Base-by-base conservation (phyloP, 2,888 invertebrate genomes). In the Prostheceraeus crozeri region DNA sequence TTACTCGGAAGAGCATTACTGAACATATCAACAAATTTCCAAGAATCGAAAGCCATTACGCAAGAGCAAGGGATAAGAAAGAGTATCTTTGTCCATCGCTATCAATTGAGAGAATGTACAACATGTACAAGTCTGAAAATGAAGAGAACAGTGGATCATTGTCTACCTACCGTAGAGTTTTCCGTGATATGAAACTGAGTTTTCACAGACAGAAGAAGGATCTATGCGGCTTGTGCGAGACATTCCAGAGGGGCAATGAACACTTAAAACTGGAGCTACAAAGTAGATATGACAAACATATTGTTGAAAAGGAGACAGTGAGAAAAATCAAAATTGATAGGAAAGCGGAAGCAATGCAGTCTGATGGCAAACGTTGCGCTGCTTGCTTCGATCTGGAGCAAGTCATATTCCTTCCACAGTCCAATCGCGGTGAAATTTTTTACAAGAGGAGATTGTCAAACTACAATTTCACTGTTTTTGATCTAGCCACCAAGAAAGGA, bases 251-350 rank as follows among this genome's bases (percentile, higher is more conserved):
- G 19, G 40, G 40, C 14, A 40, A 14, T 40, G 40, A 40, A 40
- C 14, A 21, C 19, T 14, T 40, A 14, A 40, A 40, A 21, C 16
- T 16, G 19, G 40, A 40, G 19, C 6, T 40, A 14, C 40, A 40
- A 21, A 40, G n/a, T 16, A 21, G 19, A 40, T 8, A 40, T 40
- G 40, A 40, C 14, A 40, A 21, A 16, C 40, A 40, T 40, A 40
- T 40, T 16, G 8, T 21, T 40, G 40, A 40, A 21, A 40, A 40
- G 19, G 40, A 40, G 40, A n/a, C 40, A 21, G 19, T 21, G 40
- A n/a, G n/a, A n/a, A n/a, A n/a, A n/a, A n/a, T n/a, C n/a, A 40
- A 4, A 40, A 40, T 40, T 21, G 40, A 40, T 40, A 40, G 19
- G 8, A 40, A 40, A 40, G 19, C 16, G 16, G 19, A 21, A 14